phyloP scores from a whole-genome alignment of 37 sponge, comb jelly and placozoan genomes.

The Spongia lamella region DNA sequence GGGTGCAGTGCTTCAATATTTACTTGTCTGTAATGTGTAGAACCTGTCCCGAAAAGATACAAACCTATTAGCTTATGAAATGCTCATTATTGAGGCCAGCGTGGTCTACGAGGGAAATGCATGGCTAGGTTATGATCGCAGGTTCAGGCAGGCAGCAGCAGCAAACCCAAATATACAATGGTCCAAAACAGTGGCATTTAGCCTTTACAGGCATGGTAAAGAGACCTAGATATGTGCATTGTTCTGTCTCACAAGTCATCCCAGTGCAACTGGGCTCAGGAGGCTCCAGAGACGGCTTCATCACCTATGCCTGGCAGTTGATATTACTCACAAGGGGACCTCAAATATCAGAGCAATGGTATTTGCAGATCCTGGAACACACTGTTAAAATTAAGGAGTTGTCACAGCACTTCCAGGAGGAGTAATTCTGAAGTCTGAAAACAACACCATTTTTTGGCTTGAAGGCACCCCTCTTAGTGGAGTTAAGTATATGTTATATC shows the following conservation, averaged over 20 bases:
- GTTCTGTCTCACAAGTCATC: conserved; percentile 9
- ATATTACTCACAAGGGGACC: background rate
- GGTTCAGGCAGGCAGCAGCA: background rate
- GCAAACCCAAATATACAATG: no score
- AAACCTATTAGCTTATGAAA: no score
- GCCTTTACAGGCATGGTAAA: conserved; percentile 21
- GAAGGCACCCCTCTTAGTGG: no score
- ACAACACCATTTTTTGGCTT: no score
- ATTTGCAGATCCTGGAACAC: conserved; percentile 11
- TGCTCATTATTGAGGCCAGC: no score
- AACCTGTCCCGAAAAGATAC: no score
- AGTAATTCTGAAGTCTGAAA: no score
- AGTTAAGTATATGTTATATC: no score
- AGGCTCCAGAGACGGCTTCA: background rate
- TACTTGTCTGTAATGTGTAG: no score
- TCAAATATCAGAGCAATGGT: background rate
- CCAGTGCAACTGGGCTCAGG: conserved; percentile 12
- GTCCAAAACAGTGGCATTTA: background rate
- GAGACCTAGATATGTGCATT: background rate
- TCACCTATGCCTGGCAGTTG: background rate
- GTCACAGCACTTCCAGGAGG: no score
- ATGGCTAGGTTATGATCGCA: background rate
- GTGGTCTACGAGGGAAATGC: no score
- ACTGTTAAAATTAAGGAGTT: no score
- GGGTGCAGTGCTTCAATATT: background rate